Evolutionary conservation across 2,888 invertebrate genomes (phyloP), one percentile per base, ranked within the genome.

Genomic region (Athalia rosae): DNA sequence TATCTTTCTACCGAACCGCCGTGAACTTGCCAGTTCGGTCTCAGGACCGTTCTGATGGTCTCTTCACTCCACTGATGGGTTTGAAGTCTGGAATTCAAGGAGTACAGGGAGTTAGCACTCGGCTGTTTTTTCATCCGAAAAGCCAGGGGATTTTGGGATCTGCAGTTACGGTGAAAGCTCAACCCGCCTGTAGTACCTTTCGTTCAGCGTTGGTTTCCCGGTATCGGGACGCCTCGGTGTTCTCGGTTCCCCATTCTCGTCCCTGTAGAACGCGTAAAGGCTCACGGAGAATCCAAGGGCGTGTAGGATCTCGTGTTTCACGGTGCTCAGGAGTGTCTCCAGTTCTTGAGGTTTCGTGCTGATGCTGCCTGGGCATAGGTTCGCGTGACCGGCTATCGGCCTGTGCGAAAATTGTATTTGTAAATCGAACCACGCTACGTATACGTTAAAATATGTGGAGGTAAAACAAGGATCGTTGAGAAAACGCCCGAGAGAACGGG

Each of bases 351-450:
- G 94, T 85, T 96, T 96, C 15, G 97, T 97, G 79, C 97, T 97
- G 81, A 99, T 95, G 85, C 97, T 97, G 28, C 95, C 94, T 0
- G 99, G 99, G 85, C 99, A 99, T 83, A 99, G 94, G 92, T 99
- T 99, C 0, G 99, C 98, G 91, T 99, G 99, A 0, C 99, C 99
- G 0, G 99, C 99, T 78, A 99, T 98, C 0, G 99, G 99, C 81
- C 99, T 97, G 89, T 62, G 87, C 86, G 79, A 79, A 58, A 74
- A 61, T 59, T 50, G 61, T 62, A 79, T 61, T 62, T 28, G 61
- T 74, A 48, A 58, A 71, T 74, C 48, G 47, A n/a, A n/a, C 7
- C n/a, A 66, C n/a, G 63, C 48, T 13, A n/a, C n/a, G n/a, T n/a
- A 47, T 13, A 50, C 45, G 4, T 48, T 48, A 80, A 80, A 41